Evolutionary conservation across 2,888 invertebrate species (phyloP), one percentile per base, ranked within the genome.

Genomic region (Drosophila mettleri): DNA sequence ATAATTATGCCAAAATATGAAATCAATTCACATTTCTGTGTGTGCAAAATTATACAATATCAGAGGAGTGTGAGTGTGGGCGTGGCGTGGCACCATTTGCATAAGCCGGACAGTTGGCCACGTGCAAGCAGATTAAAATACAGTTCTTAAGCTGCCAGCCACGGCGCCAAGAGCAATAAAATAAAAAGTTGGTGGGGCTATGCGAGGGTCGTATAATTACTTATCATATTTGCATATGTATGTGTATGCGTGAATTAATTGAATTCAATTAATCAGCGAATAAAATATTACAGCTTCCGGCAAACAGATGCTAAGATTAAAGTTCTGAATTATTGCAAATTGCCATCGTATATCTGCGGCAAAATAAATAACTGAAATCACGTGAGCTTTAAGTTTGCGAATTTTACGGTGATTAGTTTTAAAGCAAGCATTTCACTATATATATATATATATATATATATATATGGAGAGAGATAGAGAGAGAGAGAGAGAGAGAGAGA

Each of bases 211-310:
- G 24, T 22, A 53, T 60, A 61, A 70, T 63, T 58, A 33, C 7
- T 33, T 14, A 2, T 24, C 12, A n/a, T 51, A 71, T 69, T 68
- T 74, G 53, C 70, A 65, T 77, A 55, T 54, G 27, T 22, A 45
- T 20, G 49, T 22, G 49, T 24, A 36, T 24, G 51, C 27, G n/a
- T 34, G 41, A 66, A 78, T 69, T 72, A 74, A 85, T 66, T 75
- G 38, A 49, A 81, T 49, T 69, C 61, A 53, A 71, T 63, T 71
- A 68, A 62, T 64, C 46, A 52, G 22, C 10, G 29, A 34, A 1
- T 63, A 48, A 74, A 49, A 48, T 53, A 68, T 55, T 48, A 12
- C 36, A 20, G 27, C 51, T 43, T 33, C 8, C 10, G 45, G 22
- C 36, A 39, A 14, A 36, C n/a, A 38, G 7, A n/a, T n/a, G 34